Evolutionary conservation across 2,797 vertebrate species (phyloP), one percentile per base, ranked within the genome.

Genomic region (Eulemur rubriventer): DNA sequence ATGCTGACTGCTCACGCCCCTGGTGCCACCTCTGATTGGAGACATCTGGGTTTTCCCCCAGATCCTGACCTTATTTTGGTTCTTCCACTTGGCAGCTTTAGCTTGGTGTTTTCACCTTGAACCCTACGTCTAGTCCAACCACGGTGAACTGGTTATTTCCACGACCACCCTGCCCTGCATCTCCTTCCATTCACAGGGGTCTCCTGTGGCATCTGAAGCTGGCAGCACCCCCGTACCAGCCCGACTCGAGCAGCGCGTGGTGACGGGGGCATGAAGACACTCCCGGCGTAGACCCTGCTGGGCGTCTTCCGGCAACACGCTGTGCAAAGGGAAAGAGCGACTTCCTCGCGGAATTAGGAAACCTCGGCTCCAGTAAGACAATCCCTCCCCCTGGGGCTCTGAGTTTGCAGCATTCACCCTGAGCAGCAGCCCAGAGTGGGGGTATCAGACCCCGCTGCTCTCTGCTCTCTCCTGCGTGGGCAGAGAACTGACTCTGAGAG

Each of bases 401-500:
- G 69, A 67, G 59, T 55, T 83, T 75, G 59, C 70, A 26, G 69
- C 43, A 0, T 43, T 43, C 35, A 83, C 14, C 14, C 33, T 87
- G 89, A 95, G 84, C 57, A 84, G 91, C 67, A 67, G 67, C 63
- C 7, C 1, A 30, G 75, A 87, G 55, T 26, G n/a, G 81, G 48
- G 14, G 67, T 18, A 94, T 72, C 52, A 46, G 57, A 81, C 65
- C 35, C 94, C 18, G 46, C 30, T 86, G 38, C 38, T 41, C 38
- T 41, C 78, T 72, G 69, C n/a, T 63, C 72, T 82, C 85, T 95
- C 69, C 79, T 89, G 75, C 87, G 95, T 20, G 35, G 79, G 22
- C 4, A 90, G 82, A 94, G 91, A 90, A 50, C 43, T 59, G 73
- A 94, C n/a, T 35, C 26, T 43, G 35, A 91, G 85, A 73, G 79